Conservation (phyloP, 2,888 invertebrate genomes). For the Belgica antarctica region DNA sequence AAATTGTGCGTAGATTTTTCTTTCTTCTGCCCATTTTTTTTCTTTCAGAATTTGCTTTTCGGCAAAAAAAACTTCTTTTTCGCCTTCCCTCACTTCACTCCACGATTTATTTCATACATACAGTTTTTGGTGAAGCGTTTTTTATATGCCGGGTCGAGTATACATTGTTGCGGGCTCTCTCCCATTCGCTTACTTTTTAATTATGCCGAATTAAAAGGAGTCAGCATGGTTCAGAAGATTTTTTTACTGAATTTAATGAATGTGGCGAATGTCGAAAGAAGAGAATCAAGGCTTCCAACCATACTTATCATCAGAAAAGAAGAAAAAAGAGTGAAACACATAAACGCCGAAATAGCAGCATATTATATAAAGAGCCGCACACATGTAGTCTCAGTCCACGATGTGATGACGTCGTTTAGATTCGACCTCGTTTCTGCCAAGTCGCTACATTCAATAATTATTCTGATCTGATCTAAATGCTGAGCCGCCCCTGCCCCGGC, state of each 20-base stretch:
- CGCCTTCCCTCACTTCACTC: too few species aligned
- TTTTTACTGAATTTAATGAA: neutral
- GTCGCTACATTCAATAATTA: neutral
- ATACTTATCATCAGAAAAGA: conserved; percentile 1
- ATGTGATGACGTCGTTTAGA: conserved; percentile 17
- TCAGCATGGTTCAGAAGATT: neutral
- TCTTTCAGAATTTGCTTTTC: conserved; percentile 31
- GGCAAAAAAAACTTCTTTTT: conserved; percentile 32
- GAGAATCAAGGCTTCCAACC: neutral
- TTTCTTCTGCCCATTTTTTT: too few species aligned
- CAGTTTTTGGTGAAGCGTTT: too few species aligned
- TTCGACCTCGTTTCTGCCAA: neutral
- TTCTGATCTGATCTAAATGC: conserved; percentile 17
- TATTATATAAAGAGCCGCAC: conserved; percentile 20
- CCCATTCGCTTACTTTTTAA: neutral
- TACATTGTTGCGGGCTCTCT: neutral
- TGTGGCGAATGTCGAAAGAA: neutral
- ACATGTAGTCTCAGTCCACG: conserved; percentile 27
- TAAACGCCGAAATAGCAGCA: neutral
- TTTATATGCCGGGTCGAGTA: too few species aligned
- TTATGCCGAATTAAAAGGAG: conserved; percentile 2
- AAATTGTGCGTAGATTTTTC: conserved; percentile 37
- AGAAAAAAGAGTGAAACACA: neutral
- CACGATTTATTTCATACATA: too few species aligned
- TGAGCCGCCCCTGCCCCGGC: neutral